Conservation (phyloP, 2,113 vertebrate species). For the Blennius ocellaris region DNA sequence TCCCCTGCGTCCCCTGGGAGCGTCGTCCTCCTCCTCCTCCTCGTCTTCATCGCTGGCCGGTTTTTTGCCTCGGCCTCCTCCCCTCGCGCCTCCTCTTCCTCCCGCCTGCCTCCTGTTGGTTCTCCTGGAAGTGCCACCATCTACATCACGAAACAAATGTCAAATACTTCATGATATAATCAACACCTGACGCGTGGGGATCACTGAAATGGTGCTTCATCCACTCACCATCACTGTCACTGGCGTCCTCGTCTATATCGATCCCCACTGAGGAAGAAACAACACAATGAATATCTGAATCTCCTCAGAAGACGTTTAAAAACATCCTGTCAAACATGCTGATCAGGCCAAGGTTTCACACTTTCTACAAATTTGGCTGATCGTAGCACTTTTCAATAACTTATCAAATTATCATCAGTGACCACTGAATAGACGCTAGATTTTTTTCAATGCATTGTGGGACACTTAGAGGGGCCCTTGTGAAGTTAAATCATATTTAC, state of each 20-base stretch:
- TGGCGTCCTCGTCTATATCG: constrained; percentile 86
- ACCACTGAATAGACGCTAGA: no score
- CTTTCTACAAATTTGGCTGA: no score
- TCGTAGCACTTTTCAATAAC: no score
- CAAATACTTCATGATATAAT: neutral
- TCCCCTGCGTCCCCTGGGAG: constrained; percentile 67
- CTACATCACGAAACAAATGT: constrained; percentile 49
- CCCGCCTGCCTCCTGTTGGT: constrained; percentile 65
- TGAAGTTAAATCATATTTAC: no score
- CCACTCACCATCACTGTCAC: constrained; percentile 86
- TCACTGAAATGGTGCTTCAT: neutral
- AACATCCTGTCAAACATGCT: no score
- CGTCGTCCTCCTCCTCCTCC: constrained; percentile 76
- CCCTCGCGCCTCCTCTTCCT: constrained; percentile 62
- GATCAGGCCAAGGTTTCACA: no score
- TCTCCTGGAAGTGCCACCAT: constrained; percentile 53
- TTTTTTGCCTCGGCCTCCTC: constrained; percentile 68
- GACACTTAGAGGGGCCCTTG: no score
- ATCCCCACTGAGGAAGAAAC: constrained; percentile 84
- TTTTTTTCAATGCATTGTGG: no score
- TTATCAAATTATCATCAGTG: no score
- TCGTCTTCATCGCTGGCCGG: constrained; percentile 75
- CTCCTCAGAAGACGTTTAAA: no score
- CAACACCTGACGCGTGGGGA: neutral
- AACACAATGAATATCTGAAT: neutral